Conservation (phyloP, 2,888 invertebrate species). For the Isoperla grammatica region DNA sequence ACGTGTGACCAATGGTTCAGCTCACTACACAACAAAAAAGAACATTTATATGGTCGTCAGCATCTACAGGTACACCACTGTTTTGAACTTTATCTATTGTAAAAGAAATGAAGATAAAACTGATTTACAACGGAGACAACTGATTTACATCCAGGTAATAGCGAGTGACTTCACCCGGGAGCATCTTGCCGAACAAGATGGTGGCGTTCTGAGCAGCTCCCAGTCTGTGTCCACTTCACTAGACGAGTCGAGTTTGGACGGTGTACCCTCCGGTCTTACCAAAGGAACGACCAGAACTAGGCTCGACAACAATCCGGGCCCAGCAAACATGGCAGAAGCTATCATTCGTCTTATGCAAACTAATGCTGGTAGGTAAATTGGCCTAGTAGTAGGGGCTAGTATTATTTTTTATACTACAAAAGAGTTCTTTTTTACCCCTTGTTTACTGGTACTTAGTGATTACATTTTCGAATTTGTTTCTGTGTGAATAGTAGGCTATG, state of each 20-base stretch:
- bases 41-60: slow-evolving; percentile 52
- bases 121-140: no score
- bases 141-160: slow-evolving; percentile 33
- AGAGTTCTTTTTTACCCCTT: no score
- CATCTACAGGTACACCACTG: slow-evolving; percentile 47
- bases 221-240: slow-evolving; percentile 38
- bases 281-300: slow-evolving; percentile 21
- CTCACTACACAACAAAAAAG: slow-evolving; percentile 53
- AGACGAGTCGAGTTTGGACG: slow-evolving; percentile 45
- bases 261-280: slow-evolving; percentile 33
- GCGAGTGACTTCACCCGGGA: slow-evolving; percentile 29
- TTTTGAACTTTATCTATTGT: no score
- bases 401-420: no score
- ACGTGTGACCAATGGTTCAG: slow-evolving; percentile 55
- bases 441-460: no score
- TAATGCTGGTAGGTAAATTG: slow-evolving; percentile 41
- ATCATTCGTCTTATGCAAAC: slow-evolving; percentile 40
- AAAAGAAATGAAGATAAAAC: no score
- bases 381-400: no score
- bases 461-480: no score
- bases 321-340: slow-evolving; percentile 39
- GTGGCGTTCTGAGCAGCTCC: slow-evolving; percentile 15
- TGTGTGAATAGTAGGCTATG: no score
- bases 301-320: slow-evolving; percentile 24
- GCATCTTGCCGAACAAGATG: slow-evolving; percentile 26